These are phyloP conservation scores for Enteromius mattozi DNA, from an alignment of 2,797 vertebrate species.

Conservation along the genomic window DNA sequence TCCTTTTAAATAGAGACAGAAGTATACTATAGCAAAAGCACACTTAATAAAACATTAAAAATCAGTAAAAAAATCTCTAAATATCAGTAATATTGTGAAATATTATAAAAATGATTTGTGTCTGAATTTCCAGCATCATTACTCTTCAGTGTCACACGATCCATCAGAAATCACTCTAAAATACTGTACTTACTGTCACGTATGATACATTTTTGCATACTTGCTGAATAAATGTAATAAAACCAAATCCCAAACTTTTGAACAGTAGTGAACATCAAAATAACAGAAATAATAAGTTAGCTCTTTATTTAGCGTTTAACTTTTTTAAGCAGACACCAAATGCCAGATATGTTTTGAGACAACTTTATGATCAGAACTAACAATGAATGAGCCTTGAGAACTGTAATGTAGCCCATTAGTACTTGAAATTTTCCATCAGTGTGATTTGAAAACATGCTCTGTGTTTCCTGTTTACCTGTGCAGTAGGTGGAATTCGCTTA, in stretches of 20 bases:
- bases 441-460: constrained; percentile 25
- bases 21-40: neutral
- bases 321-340: too few relatives aligned
- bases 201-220: neutral
- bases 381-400: neutral
- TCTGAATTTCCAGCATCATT: neutral
- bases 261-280: neutral
- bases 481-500: constrained; percentile 30
- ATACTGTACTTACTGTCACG: neutral
- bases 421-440: neutral
- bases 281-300: too few relatives aligned
- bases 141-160: neutral
- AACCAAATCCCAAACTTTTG: neutral
- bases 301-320: too few relatives aligned
- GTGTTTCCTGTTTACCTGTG: constrained; percentile 65
- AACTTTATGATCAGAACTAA: neutral
- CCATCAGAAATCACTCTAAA: neutral
- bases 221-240: neutral
- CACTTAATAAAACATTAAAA: neutral
- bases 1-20: neutral
- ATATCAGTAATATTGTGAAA: neutral
- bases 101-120: neutral
- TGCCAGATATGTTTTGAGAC: neutral
- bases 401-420: neutral
- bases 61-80: neutral